Evolutionary conservation across 2,888 invertebrate genomes (phyloP).

Genomic region (Epinotia demarniana): DNA sequence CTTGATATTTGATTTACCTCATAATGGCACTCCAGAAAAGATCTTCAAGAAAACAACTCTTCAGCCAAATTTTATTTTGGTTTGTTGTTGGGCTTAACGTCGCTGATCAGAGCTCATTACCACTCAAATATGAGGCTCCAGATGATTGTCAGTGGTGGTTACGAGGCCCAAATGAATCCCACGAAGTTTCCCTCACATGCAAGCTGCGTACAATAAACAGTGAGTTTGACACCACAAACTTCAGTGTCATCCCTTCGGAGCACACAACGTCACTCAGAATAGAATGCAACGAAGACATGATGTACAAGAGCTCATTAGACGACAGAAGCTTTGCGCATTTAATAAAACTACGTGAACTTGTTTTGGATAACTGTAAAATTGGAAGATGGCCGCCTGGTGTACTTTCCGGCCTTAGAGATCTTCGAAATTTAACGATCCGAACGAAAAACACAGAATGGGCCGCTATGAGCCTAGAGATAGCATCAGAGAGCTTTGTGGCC

Average conservation of each 20-base stretch:
- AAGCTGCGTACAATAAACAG: constrained; percentile 93
- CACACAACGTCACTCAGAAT: constrained; percentile 91
- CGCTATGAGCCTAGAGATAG: constrained; percentile 92
- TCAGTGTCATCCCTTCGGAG: constrained; percentile 93
- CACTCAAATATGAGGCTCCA: constrained; percentile 90
- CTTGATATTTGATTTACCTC: constrained; percentile 79
- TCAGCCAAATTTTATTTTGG: constrained; percentile 75
- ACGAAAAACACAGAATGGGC: constrained; percentile 94
- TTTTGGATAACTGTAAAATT: constrained; percentile 94
- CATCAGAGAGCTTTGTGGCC: constrained; percentile 90
- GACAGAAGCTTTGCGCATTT: constrained; percentile 92
- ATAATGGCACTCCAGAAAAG: constrained; percentile 74
- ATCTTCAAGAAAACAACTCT: constrained; percentile 68
- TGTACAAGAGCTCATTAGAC: constrained; percentile 91
- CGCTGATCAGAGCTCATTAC: constrained; percentile 79
- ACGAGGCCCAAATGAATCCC: constrained; percentile 84
- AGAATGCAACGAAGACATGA: constrained; percentile 91
- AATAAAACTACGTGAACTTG: constrained; percentile 90
- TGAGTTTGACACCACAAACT: constrained; percentile 94
- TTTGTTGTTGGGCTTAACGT: constrained; percentile 75
- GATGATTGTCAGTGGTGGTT: constrained; percentile 94
- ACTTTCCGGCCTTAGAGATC: constrained; percentile 90
- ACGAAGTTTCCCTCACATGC: constrained; percentile 91
- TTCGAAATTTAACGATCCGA: constrained; percentile 93
- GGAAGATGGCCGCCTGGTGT: constrained; percentile 92